Base-by-base conservation (phyloP, 2,797 vertebrate genomes). In the Halcyon leucocephala region DNA sequence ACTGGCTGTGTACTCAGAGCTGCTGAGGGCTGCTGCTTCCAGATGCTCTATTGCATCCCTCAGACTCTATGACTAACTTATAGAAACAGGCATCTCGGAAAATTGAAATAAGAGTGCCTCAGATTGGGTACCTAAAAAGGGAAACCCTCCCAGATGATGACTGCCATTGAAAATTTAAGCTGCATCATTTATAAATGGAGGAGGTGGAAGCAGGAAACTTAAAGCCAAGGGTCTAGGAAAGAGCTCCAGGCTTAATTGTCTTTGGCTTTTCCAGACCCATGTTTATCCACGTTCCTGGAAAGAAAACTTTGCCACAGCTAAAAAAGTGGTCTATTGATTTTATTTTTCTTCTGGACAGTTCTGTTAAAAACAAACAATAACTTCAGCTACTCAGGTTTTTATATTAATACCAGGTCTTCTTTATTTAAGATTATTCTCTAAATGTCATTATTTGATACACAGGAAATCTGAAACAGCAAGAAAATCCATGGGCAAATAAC, bases 401-500 rank as follows among this genome's bases (percentile, higher is more conserved):
- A 8, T 48, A 35, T 60, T 79, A 83, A 33, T 86, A 73, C 21
- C 64, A 72, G 28, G 7, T 79, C 39, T 52, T 82, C 41, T 88
- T 88, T 77, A 28, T 85, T 89, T 10, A 88, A 86, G 55, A 58
- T 82, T 79, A 44, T 83, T 83, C 54, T 94, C 46, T 82, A 82
- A 95, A 90, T 90, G 73, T 39, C 51, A 66, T 22, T 37, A 14
- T 86, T 77, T 80, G 49, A 62, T 66, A 70, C 61, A 58, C 21
- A 69, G 41, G 37, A 86, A 85, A 77, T 84, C 79, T 89, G 81
- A 86, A 91, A 57, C 18, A 72, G 49, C 54, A 82, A 73, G 64
- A 78, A 95, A 94, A 89, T 86, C 61, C 54, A 13, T 22, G 28
- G 57, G 57, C 72, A 94, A 95, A 95, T 86, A 93, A 60, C 33